Conservation (phyloP, 2,888 invertebrate genomes). For the Girardia tigrina region DNA sequence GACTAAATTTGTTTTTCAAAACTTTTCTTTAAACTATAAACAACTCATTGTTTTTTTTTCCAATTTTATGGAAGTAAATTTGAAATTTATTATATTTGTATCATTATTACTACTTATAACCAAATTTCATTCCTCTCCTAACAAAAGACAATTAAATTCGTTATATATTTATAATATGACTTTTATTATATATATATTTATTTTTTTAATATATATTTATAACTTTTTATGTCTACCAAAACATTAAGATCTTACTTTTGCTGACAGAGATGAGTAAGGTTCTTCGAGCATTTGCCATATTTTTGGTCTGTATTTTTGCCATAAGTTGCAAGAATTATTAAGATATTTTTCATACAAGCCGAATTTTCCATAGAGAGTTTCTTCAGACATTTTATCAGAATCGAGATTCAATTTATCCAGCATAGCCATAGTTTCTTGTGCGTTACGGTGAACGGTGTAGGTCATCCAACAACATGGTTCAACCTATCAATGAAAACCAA, state of each 20-base stretch:
- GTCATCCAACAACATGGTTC: conserved; percentile 99
- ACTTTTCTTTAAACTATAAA: too few species aligned
- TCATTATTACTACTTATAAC: too few species aligned
- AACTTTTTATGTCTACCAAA: too few species aligned
- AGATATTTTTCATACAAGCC: conserved; percentile 55
- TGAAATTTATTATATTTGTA: too few species aligned
- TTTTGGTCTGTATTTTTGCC: conserved; percentile 90
- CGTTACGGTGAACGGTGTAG: conserved; percentile 73
- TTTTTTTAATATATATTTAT: too few species aligned
- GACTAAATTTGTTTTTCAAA: too few species aligned
- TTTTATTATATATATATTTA: too few species aligned
- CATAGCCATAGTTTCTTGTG: conserved; percentile 92
- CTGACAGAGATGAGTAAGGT: conserved; percentile 89
- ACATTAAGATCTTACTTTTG: conserved; percentile 87
- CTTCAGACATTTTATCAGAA: conserved; percentile 85
- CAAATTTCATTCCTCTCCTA: too few species aligned
- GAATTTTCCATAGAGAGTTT: conserved; percentile 90
- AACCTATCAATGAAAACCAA: conserved; percentile 56
- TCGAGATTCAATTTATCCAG: conserved; percentile 90
- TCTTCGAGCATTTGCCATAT: conserved; percentile 98
- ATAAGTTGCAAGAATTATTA: conserved; percentile 53
- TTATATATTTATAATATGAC: too few species aligned
- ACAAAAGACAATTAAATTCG: too few species aligned
- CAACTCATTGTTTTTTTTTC: too few species aligned
- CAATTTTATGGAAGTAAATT: too few species aligned